These are phyloP conservation scores for Chloropsis cyanopogon DNA, from an alignment of 2,113 vertebrate species.

Conservation along the genomic window DNA sequence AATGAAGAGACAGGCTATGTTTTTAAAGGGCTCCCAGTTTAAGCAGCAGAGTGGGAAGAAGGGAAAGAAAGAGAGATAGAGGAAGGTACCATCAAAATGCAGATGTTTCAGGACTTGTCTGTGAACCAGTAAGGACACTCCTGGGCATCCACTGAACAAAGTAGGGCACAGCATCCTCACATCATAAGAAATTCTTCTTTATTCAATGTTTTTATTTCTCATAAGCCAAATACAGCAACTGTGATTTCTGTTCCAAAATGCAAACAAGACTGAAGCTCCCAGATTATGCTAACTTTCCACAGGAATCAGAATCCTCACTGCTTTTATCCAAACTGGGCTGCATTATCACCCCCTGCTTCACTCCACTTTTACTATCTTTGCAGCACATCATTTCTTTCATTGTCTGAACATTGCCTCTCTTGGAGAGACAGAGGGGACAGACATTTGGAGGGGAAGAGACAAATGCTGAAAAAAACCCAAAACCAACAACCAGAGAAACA, in stretches of 20 bases:
- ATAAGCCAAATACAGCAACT: background rate
- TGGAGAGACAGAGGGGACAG: background rate
- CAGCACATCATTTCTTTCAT: background rate
- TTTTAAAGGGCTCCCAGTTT: background rate
- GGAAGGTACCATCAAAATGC: background rate
- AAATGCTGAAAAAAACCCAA: background rate
- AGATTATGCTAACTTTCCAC: background rate
- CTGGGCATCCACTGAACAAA: background rate
- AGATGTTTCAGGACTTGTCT: background rate
- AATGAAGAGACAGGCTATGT: background rate
- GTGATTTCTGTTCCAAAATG: background rate
- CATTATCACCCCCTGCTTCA: background rate
- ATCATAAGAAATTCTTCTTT: background rate
- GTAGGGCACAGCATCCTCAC: background rate
- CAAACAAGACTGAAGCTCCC: background rate
- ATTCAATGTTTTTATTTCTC: background rate
- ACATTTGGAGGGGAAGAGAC: background rate
- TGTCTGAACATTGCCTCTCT: background rate
- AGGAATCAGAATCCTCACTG: background rate
- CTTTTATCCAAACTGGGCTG: background rate
- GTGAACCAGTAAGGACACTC: background rate
- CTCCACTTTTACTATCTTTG: background rate
- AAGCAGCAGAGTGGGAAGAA: background rate
- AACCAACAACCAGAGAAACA: background rate
- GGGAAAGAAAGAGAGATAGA: background rate